These are phyloP conservation scores for Melitaea athalia DNA, from an alignment of 2,888 invertebrate genomes.

Conservation along the genomic window DNA sequence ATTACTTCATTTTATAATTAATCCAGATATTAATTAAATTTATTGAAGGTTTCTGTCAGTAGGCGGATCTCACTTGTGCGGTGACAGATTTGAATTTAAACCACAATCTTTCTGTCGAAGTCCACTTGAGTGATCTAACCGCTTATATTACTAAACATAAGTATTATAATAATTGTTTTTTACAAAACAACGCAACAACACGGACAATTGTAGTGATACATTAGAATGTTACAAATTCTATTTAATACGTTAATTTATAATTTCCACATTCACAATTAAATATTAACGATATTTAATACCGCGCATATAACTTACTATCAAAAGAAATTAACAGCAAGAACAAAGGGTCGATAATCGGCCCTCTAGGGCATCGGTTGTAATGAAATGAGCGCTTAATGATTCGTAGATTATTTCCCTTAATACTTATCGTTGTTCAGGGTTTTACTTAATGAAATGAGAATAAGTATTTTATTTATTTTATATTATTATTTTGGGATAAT, in stretches of 20 bases:
- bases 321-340: slow-evolving; percentile 28
- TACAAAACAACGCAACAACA: no score
- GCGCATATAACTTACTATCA: slow-evolving; percentile 15
- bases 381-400: slow-evolving; percentile 63
- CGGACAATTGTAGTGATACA: no score
- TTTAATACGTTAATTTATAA: background rate
- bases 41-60: no score
- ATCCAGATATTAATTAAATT: no score
- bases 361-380: slow-evolving; percentile 43
- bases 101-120: no score
- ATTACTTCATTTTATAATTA: no score
- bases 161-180: no score
- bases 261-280: background rate
- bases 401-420: slow-evolving; percentile 54
- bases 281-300: slow-evolving; percentile 1
- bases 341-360: slow-evolving; percentile 37
- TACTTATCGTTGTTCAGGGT: slow-evolving; percentile 26
- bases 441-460: slow-evolving; percentile 28
- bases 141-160: no score
- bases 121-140: no score
- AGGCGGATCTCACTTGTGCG: no score
- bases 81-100: no score
- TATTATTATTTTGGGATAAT: background rate
- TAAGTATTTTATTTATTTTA: background rate
- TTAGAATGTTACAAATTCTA: background rate